These are phyloP conservation scores for Macrotus californicus DNA, from an alignment of 2,113 vertebrate genomes.

Conservation along the genomic window DNA sequence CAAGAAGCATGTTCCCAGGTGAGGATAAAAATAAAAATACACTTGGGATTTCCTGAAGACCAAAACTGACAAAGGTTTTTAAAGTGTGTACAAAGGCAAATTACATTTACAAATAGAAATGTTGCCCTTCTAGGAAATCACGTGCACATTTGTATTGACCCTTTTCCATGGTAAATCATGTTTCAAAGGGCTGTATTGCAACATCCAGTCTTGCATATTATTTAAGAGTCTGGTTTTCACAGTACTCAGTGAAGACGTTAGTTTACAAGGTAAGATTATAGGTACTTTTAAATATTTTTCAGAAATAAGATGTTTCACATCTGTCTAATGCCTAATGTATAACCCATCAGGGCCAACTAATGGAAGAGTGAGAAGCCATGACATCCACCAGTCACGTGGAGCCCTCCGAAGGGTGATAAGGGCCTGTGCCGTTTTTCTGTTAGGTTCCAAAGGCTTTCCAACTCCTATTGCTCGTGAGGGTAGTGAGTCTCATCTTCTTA, in stretches of 20 bases:
- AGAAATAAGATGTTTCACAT: neutral
- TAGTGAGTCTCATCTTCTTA: neutral
- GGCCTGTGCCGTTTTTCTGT: neutral
- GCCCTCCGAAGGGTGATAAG: neutral
- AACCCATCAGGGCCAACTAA: neutral
- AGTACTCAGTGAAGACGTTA: neutral
- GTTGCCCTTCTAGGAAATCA: neutral
- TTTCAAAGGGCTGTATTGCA: neutral
- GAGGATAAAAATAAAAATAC: neutral
- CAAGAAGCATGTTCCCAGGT: too few relatives aligned
- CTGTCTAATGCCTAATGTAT: neutral
- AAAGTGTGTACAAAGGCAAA: neutral
- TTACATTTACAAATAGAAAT: neutral
- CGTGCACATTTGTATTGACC: neutral
- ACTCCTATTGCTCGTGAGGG: neutral
- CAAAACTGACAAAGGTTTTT: neutral
- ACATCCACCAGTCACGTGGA: neutral
- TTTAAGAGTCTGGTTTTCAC: neutral
- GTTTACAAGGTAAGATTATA: neutral
- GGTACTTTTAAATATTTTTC: neutral
- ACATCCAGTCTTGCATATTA: neutral
- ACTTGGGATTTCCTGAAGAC: neutral
- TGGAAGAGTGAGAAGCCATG: neutral
- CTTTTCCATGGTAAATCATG: neutral
- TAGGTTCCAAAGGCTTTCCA: neutral